Percentiles rank a stretch among this genome's conserved stretches.
phyloP scores from a whole-genome alignment of 2,113 vertebrate genomes.

The Chunga burmeisteri region DNA sequence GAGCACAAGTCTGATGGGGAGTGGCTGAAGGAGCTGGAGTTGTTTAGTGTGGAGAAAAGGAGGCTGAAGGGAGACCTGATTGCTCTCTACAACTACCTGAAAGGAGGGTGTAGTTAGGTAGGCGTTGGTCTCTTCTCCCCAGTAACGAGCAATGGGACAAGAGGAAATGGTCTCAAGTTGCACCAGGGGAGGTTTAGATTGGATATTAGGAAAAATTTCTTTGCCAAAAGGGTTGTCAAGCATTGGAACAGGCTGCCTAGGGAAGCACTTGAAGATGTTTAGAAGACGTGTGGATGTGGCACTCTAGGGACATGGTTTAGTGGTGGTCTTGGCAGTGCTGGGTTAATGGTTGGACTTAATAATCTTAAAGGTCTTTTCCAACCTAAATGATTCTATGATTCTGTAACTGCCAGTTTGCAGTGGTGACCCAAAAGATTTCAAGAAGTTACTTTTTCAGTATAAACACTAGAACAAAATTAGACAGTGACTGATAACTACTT shows the following conservation, averaged over 20 bases:
- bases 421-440: not conserved
- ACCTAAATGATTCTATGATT: not conserved
- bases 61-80: too few relatives aligned
- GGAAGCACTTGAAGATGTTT: too few relatives aligned
- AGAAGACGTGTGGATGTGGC: too few relatives aligned
- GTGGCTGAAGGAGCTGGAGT: too few relatives aligned
- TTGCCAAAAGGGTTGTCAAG: rapidly evolving
- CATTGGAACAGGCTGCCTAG: not conserved
- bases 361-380: not conserved
- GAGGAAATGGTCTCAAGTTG: not conserved
- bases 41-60: too few relatives aligned
- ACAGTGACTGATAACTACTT: too few relatives aligned
- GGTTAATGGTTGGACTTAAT: not conserved
- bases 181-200: not conserved
- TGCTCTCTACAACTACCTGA: not conserved
- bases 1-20: too few relatives aligned
- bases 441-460: not conserved
- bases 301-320: not conserved
- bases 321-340: not conserved
- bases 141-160: not conserved
- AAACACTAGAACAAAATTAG: not conserved
- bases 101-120: not conserved
- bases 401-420: not conserved
- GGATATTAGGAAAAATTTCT: not conserved
- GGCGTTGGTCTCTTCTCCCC: too few relatives aligned